Conservation (phyloP, 2,113 vertebrate genomes). For the Spermophilus dauricus region DNA sequence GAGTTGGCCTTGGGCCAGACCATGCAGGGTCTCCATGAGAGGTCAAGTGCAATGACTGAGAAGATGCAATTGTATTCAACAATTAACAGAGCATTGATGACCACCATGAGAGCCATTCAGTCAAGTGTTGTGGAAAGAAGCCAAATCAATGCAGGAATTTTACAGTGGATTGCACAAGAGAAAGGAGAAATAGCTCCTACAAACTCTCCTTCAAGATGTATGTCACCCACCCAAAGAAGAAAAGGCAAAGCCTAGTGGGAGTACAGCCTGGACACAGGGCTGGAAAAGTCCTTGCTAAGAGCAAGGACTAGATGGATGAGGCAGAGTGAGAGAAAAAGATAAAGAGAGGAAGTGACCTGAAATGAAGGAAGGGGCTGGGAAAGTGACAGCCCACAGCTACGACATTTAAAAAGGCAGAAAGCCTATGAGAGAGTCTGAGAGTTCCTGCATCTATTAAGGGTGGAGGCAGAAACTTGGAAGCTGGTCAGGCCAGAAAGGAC, state of each 20-base stretch:
- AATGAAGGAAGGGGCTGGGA: not conserved
- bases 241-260: too few species aligned
- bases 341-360: not conserved
- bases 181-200: not conserved
- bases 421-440: not conserved
- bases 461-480: not conserved
- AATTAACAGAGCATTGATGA: slow-evolving; percentile 57
- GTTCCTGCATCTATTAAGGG: not conserved
- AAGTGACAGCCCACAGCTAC: not conserved
- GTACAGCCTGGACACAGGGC: not conserved
- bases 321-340: not conserved
- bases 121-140: slow-evolving; percentile 61
- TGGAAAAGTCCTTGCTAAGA: not conserved
- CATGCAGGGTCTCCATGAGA: not conserved
- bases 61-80: not conserved
- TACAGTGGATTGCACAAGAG: not conserved
- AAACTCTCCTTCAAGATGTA: not conserved
- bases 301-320: not conserved
- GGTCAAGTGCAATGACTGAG: slow-evolving; percentile 36
- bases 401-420: not conserved
- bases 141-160: slow-evolving; percentile 10
- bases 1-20: not conserved
- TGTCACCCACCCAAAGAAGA: not conserved
- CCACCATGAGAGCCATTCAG: not conserved
- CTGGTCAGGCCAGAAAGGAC: not conserved